phyloP scores from a whole-genome alignment of 2,113 vertebrate genomes.

The Gymnobelideus leadbeateri region DNA sequence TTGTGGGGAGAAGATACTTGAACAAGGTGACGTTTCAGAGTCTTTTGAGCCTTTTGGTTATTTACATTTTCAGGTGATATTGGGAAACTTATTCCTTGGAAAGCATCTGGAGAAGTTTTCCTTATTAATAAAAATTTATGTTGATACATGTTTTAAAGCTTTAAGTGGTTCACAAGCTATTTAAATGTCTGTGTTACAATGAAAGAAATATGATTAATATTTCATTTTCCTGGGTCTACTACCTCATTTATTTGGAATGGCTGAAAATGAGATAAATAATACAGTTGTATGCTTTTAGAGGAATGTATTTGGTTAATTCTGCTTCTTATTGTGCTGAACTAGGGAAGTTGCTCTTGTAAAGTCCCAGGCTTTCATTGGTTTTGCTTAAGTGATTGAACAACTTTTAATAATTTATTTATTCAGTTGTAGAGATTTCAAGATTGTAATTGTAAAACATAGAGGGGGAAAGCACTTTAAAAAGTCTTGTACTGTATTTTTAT shows the following conservation, averaged over 20 bases:
- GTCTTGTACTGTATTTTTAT: neutral
- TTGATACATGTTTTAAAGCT: conserved; percentile 35
- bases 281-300: neutral
- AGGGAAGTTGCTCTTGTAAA: conserved; percentile 35
- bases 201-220: neutral
- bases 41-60: conserved; percentile 50
- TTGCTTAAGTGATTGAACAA: conserved; percentile 20
- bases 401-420: conserved; percentile 33
- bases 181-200: conserved; percentile 20
- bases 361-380: neutral
- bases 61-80: conserved; percentile 40
- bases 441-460: neutral
- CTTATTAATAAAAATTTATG: conserved; percentile 21
- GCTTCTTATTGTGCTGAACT: conserved; percentile 29
- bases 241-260: conserved; percentile 46
- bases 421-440: neutral
- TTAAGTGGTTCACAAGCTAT: conserved; percentile 22
- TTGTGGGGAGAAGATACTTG: conserved; percentile 18
- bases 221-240: neutral
- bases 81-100: neutral
- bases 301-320: neutral
- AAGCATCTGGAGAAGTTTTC: conserved; percentile 24
- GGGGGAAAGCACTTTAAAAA: neutral
- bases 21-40: conserved; percentile 12
- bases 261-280: neutral